These are phyloP conservation scores for Brachylomia viminalis DNA, from an alignment of 2,888 invertebrate genomes.

Conservation along the genomic window DNA sequence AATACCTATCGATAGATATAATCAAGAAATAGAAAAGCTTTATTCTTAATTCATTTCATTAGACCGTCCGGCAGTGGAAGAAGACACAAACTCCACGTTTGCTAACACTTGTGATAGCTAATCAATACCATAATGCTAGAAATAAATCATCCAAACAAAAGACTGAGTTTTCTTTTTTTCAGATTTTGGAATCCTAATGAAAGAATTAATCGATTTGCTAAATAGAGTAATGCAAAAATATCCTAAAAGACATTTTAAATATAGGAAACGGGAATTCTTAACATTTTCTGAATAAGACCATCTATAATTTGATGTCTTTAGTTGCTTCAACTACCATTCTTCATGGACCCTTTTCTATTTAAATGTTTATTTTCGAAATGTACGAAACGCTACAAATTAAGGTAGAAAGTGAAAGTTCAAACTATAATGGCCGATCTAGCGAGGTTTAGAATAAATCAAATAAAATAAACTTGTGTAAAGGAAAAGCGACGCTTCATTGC, in stretches of 20 bases:
- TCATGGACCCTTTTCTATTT: conserved; percentile 8
- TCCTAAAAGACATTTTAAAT: neutral
- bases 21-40: too few relatives aligned
- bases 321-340: conserved; percentile 19
- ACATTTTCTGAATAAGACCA: too few relatives aligned
- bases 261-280: too few relatives aligned
- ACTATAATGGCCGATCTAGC: conserved; percentile 4
- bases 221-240: neutral
- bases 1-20: neutral
- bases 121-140: neutral
- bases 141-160: neutral
- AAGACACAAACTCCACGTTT: neutral
- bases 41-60: neutral
- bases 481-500: neutral
- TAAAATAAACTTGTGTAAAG: neutral
- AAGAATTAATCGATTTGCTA: neutral
- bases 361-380: conserved; percentile 19
- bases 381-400: conserved; percentile 26
- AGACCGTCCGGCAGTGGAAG: neutral
- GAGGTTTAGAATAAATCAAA: conserved; percentile 32
- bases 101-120: too few relatives aligned
- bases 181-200: neutral
- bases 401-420: conserved; percentile 19
- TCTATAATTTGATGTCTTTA: too few relatives aligned
- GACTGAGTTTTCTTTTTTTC: neutral